Base-by-base conservation (phyloP, 35 echinoderm and acorn worm species). In the Ophiothrix spiculata region DNA sequence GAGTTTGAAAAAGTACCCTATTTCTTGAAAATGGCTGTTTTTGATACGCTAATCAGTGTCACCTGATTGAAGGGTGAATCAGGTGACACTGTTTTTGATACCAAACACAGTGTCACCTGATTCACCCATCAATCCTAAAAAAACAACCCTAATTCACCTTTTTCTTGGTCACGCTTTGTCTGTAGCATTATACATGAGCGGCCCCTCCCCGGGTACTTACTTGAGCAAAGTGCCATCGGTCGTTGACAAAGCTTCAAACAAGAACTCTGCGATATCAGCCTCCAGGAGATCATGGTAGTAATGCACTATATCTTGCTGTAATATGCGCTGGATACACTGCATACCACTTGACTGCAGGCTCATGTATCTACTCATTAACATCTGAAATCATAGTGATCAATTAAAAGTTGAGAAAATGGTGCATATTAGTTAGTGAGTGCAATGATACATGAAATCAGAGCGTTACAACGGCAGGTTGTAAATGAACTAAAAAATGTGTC, bases 231-330 rank as follows among this genome's bases (percentile, higher is more conserved):
- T 41, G 29, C 35, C 64, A 39, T 90, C 46, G 10, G 80, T 84
- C 3, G 88, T 90, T 35, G 88, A 64, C 64, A 90, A 49, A 6
- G 88, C 81, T 54, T 90, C 88, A 78, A 77, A 90, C 34, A 90
- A 74, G 74, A 90, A 90, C 74, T 90, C 88, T 29, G 88, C 88
- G 40, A 90, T 45, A 35, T 90, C 88, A 40, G 74, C 80, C n/a
- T 90, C 74, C 39, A 90, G 41, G 17, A 90, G 40, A 31, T 76
- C 41, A 64, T 84, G 38, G 1, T 80, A 40, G 35, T 90, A 83
- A 4, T 78, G 78, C 11, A n/a, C n/a, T 12, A 60, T 23, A n/a
- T 32, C 33, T 29, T 90, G 81, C 13, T 60, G 36, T 16, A 90
- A 14, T 0, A 90, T 45, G 16, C 84, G 88, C 25, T 63, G 39